Conservation (phyloP, 2,113 vertebrate genomes). For the Heptranchias perlo region DNA sequence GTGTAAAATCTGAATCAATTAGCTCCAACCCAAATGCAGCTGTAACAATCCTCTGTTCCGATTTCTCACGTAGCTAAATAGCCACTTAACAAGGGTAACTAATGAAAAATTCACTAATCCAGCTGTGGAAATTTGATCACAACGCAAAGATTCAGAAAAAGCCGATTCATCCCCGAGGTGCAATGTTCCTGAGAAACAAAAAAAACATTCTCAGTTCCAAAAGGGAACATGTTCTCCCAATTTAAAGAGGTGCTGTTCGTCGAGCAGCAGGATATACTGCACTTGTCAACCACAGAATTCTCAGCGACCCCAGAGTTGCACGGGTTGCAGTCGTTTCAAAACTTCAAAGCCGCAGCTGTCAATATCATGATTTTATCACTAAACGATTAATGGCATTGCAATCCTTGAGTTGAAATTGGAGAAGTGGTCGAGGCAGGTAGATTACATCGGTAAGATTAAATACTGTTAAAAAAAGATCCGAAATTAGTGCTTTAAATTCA, state of each 20-base stretch:
- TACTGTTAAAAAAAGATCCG: not conserved
- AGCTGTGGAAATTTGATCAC: not conserved
- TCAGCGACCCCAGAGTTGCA: not conserved
- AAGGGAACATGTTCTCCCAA: not conserved
- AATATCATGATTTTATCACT: not conserved
- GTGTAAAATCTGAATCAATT: not conserved
- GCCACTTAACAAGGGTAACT: not conserved
- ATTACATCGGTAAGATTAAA: not conserved
- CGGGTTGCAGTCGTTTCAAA: not conserved
- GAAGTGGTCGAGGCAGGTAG: not conserved
- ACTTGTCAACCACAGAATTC: constrained; percentile 1
- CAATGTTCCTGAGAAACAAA: not conserved
- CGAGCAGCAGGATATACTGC: not conserved
- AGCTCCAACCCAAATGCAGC: not conserved
- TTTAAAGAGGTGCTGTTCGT: not conserved
- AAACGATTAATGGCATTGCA: not conserved
- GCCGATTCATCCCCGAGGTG: not conserved
- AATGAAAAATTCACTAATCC: not conserved
- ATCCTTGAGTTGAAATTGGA: not conserved
- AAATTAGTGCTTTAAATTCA: not conserved
- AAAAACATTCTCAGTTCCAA: not conserved
- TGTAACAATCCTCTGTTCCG: not conserved
- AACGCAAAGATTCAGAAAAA: not conserved
- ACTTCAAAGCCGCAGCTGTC: not conserved
- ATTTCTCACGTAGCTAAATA: not conserved